A percentile compares a stretch with the other conserved stretches of the same genome.
These are phyloP conservation scores for Cenopis cana DNA, from an alignment of 2,888 invertebrate species.

Conservation along the genomic window DNA sequence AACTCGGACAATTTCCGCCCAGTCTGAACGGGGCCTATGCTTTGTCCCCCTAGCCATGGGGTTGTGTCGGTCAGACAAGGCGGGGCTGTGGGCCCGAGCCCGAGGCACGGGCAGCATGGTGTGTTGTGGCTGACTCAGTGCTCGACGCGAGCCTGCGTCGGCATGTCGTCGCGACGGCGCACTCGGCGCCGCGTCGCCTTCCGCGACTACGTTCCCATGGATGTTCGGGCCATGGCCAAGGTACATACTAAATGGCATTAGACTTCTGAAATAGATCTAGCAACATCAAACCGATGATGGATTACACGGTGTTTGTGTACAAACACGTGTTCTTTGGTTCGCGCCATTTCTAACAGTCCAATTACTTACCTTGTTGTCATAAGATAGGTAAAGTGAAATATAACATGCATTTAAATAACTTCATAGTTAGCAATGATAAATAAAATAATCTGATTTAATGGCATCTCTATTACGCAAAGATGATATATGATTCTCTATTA, in stretches of 20 bases:
- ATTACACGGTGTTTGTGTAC: not conserved
- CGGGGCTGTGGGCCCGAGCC: conserved; percentile 30
- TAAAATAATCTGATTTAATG: no score
- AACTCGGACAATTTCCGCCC: not conserved
- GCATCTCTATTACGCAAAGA: no score
- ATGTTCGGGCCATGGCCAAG: conserved; percentile 80
- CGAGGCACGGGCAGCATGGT: not conserved
- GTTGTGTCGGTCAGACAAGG: conserved; percentile 38
- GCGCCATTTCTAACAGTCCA: not conserved
- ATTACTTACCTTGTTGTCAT: no score
- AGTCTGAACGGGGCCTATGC: conserved; percentile 3
- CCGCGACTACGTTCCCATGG: conserved; percentile 80
- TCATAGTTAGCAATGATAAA: no score
- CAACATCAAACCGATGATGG: not conserved
- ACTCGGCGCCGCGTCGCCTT: conserved; percentile 75
- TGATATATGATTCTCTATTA: no score
- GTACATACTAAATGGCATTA: conserved; percentile 55
- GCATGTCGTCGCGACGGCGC: conserved; percentile 75
- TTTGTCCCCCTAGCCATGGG: conserved; percentile 12
- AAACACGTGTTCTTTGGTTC: conserved; percentile 15
- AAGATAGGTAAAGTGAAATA: no score
- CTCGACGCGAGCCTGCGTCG: conserved; percentile 69
- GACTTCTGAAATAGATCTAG: not conserved
- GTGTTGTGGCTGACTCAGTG: conserved; percentile 55
- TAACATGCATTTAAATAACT: no score